These are phyloP conservation scores for Spondyliosoma cantharus DNA, from an alignment of 2,797 vertebrate genomes.

Conservation along the genomic window DNA sequence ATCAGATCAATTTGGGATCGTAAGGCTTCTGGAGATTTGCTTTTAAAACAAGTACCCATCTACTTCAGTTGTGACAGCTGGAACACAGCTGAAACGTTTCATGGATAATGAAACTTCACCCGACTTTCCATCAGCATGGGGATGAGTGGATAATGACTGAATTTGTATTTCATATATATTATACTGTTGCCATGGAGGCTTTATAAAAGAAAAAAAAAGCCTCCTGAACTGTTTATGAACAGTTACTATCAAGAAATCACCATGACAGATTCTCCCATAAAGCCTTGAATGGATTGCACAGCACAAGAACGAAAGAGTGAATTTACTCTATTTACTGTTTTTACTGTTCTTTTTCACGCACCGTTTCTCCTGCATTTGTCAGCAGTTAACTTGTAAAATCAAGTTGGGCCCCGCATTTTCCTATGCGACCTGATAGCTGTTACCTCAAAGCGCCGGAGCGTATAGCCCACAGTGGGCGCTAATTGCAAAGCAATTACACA, in stretches of 20 bases:
- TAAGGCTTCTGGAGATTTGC: too few species aligned
- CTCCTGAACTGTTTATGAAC: neutral
- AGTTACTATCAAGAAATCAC: neutral
- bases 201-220: neutral
- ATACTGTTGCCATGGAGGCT: neutral
- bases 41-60: too few species aligned
- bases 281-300: constrained; percentile 18
- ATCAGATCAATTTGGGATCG: too few species aligned
- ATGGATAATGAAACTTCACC: too few species aligned
- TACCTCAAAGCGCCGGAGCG: constrained; percentile 25
- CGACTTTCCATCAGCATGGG: too few species aligned
- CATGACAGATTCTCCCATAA: neutral
- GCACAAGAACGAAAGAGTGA: neutral
- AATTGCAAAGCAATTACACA: constrained; percentile 65
- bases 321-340: neutral
- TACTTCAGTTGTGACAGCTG: too few species aligned
- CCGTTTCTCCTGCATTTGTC: constrained; percentile 4
- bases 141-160: too few species aligned
- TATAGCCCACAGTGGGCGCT: constrained; percentile 42
- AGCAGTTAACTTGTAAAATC: constrained; percentile 6
- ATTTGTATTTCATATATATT: too few species aligned
- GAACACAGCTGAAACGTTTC: too few species aligned
- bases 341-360: too few species aligned
- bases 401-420: constrained; percentile 10
- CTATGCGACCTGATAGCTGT: constrained; percentile 22